phyloP scores from a whole-genome alignment of 2,888 invertebrate genomes.

The Archips crataeganus region DNA sequence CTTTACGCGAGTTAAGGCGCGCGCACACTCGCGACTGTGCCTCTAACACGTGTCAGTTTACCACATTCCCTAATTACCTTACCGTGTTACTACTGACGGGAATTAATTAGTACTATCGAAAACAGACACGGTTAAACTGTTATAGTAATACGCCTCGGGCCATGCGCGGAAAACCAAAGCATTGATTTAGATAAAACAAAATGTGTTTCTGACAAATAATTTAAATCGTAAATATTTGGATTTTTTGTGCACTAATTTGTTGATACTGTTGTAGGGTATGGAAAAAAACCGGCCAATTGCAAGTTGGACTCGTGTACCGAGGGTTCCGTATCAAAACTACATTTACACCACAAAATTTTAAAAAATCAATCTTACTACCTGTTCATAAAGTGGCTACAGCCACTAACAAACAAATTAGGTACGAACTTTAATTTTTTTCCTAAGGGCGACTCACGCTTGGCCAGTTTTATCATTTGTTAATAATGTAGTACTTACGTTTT shows the following conservation, averaged over 20 bases:
- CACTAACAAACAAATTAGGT: too few relatives aligned
- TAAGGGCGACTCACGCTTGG: too few relatives aligned
- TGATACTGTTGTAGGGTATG: too few relatives aligned
- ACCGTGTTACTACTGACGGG: slow-evolving; percentile 63
- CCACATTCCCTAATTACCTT: slow-evolving; percentile 68
- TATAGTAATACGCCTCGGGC: slow-evolving; percentile 41
- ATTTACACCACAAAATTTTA: too few relatives aligned
- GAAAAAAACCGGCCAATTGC: too few relatives aligned
- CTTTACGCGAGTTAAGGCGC: background rate
- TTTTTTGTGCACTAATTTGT: background rate
- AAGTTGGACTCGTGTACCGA: too few relatives aligned
- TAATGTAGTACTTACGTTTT: too few relatives aligned
- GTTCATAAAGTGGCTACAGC: too few relatives aligned
- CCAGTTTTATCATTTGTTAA: too few relatives aligned
- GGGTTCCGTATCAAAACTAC: too few relatives aligned
- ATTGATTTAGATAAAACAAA: slow-evolving; percentile 4
- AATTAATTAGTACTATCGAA: slow-evolving; percentile 73
- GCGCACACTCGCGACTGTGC: slow-evolving; percentile 41
- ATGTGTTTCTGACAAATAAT: background rate
- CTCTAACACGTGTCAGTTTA: slow-evolving; percentile 64
- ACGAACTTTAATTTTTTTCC: too few relatives aligned
- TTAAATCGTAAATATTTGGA: background rate
- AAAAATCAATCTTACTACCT: too few relatives aligned
- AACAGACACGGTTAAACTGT: slow-evolving; percentile 53
- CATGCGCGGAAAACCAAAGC: slow-evolving; percentile 14